phyloP scores from a whole-genome alignment of 2,888 invertebrate species.

The Clostera curtula region DNA sequence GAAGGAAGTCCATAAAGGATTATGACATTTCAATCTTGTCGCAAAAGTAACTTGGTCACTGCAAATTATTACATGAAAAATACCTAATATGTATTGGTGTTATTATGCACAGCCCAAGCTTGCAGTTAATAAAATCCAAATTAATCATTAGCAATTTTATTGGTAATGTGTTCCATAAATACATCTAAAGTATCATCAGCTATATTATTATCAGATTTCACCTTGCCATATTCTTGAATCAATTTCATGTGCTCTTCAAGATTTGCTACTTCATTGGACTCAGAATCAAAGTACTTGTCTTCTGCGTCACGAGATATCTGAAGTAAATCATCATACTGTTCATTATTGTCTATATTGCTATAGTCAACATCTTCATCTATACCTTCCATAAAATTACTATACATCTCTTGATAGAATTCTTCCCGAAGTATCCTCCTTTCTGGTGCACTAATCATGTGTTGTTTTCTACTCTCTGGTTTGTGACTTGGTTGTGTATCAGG shows the following conservation, averaged over 20 bases:
- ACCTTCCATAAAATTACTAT: slow-evolving; percentile 87
- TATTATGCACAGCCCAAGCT: too few relatives aligned
- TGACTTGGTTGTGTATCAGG: slow-evolving; percentile 41
- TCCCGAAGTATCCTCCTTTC: slow-evolving; percentile 81
- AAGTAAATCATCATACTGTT: slow-evolving; percentile 84
- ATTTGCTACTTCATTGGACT: slow-evolving; percentile 77
- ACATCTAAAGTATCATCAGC: slow-evolving; percentile 81
- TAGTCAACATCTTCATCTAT: slow-evolving; percentile 90
- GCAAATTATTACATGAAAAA: too few relatives aligned
- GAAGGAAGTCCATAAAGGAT: too few relatives aligned
- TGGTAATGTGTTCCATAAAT: slow-evolving; percentile 78
- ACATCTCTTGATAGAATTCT: slow-evolving; percentile 91
- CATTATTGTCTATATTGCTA: slow-evolving; percentile 84
- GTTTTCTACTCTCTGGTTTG: slow-evolving; percentile 42
- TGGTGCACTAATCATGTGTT: slow-evolving; percentile 62
- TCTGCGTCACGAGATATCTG: slow-evolving; percentile 84
- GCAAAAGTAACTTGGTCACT: not conserved
- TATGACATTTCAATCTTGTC: too few relatives aligned
- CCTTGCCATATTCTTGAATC: slow-evolving; percentile 46
- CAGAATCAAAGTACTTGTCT: slow-evolving; percentile 93
- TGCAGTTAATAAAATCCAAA: slow-evolving; percentile 6
- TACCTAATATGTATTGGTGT: too few relatives aligned
- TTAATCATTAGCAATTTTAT: slow-evolving; percentile 30
- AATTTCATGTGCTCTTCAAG: slow-evolving; percentile 56
- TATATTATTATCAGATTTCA: slow-evolving; percentile 23